These are phyloP conservation scores for Drosophila meridionalis DNA, from an alignment of 2,888 invertebrate species.

Conservation along the genomic window DNA sequence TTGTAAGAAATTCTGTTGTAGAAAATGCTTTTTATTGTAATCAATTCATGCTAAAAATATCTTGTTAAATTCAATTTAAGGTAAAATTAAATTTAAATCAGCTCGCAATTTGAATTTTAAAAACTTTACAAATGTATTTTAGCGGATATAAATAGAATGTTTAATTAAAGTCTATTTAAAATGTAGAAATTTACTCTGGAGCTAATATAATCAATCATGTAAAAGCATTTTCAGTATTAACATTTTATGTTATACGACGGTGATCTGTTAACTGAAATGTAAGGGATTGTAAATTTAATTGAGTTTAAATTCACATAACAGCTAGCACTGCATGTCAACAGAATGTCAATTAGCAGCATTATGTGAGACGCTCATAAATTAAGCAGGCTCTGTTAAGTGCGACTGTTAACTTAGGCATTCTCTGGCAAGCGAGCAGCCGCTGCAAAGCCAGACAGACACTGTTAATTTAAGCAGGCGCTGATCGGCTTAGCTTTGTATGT, in stretches of 20 bases:
- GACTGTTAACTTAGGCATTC: neutral
- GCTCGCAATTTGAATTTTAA: neutral
- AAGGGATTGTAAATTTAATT: neutral
- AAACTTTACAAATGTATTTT: neutral
- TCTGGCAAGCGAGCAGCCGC: neutral
- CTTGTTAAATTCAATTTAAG: neutral
- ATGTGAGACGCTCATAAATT: neutral
- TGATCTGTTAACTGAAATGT: neutral
- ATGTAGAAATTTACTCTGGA: neutral
- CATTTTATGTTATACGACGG: too few relatives aligned
- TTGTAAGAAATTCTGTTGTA: neutral
- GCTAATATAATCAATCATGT: neutral
- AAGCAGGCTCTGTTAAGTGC: neutral
- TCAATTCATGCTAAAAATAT: neutral
- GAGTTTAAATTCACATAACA: neutral
- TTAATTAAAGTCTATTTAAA: neutral
- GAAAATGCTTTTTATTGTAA: neutral
- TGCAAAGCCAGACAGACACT: neutral
- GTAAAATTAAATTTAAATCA: neutral
- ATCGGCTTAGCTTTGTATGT: constrained; percentile 1
- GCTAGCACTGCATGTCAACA: neutral
- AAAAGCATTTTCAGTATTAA: neutral
- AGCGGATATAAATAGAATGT: neutral
- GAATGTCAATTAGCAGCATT: neutral
- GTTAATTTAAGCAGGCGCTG: neutral